Base-by-base conservation (phyloP, 2,797 vertebrate genomes). In the Molossus molossus region DNA sequence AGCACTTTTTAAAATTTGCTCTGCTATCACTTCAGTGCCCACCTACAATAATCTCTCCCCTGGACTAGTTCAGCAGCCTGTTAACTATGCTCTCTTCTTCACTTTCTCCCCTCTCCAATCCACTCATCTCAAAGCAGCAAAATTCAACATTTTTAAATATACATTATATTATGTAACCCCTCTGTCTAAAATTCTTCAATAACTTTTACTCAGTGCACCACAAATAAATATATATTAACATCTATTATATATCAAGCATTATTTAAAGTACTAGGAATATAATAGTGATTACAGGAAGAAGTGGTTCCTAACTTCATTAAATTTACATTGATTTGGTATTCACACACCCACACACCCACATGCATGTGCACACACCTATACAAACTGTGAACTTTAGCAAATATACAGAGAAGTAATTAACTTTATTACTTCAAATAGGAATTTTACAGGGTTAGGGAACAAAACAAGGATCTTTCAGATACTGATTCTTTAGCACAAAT, bases 211-310 rank as follows among this genome's bases (percentile, higher is more conserved):
- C 27, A 48, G 4, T 76, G 11, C 4, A 29, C 14, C 77, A 89
- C 77, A 89, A 57, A 69, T 62, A 93, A 87, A 48, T 33, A 89
- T 25, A 4, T 10, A 75, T 25, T 33, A 62, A 96, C 62, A 73
- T 62, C 27, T 90, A 48, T 33, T 65, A 3, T 40, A 10, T 33
- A 10, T 70, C 79, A 85, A 48, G 9, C 33, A 64, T 55, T 72
- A 23, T 77, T 82, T 60, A 91, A 85, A 89, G 4, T 8, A 62
- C 23, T 37, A n/a, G 6, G 3, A 14, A 73, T 48, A 64, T 29
- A 65, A 80, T n/a, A 18, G 2, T 83, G 91, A 58, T 91, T 64
- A 73, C 25, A 90, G 84, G 92, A 87, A 73, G 1, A n/a, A 11
- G 67, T 62, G 5, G 20, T 60, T 86, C 23, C 50, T 77, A 81